Conservation (phyloP, 1,140 invertebrate genomes). For the Liolophura sinensis region DNA sequence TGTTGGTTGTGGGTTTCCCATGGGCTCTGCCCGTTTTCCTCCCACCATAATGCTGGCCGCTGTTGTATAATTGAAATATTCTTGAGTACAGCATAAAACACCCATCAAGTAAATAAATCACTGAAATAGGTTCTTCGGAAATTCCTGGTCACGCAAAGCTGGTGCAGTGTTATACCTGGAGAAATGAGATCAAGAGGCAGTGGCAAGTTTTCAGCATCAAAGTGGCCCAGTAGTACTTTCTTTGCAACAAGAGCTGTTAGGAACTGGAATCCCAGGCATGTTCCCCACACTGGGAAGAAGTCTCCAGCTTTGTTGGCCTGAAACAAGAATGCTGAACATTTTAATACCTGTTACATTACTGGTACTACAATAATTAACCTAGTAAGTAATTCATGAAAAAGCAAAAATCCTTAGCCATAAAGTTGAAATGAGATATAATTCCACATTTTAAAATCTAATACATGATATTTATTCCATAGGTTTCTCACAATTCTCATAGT, state of each 20-base stretch:
- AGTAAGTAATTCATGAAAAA: neutral
- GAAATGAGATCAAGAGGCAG: slow-evolving; percentile 70
- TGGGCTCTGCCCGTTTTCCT: neutral
- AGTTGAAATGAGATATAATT: neutral
- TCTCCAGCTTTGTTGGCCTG: slow-evolving; percentile 70
- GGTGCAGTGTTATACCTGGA: too few relatives aligned
- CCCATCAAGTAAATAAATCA: too few relatives aligned
- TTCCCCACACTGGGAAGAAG: slow-evolving; percentile 85
- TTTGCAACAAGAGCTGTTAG: slow-evolving; percentile 71
- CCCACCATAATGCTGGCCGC: neutral
- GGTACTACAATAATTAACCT: neutral
- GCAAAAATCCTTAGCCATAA: neutral
- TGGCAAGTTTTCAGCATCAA: slow-evolving; percentile 65
- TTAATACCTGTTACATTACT: neutral
- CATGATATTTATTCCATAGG: too few relatives aligned
- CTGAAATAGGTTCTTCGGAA: too few relatives aligned
- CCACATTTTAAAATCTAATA: neutral
- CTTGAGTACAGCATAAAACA: slow-evolving; percentile 6
- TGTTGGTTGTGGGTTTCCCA: neutral
- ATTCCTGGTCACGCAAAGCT: too few relatives aligned
- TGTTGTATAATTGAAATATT: neutral
- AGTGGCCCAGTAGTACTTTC: slow-evolving; percentile 63
- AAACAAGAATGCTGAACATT: slow-evolving; percentile 3
- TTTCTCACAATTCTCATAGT: too few relatives aligned
- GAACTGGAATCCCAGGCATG: slow-evolving; percentile 86